Conservation (phyloP, 2,797 vertebrate genomes). For the Melanotaenia parkinsoni region DNA sequence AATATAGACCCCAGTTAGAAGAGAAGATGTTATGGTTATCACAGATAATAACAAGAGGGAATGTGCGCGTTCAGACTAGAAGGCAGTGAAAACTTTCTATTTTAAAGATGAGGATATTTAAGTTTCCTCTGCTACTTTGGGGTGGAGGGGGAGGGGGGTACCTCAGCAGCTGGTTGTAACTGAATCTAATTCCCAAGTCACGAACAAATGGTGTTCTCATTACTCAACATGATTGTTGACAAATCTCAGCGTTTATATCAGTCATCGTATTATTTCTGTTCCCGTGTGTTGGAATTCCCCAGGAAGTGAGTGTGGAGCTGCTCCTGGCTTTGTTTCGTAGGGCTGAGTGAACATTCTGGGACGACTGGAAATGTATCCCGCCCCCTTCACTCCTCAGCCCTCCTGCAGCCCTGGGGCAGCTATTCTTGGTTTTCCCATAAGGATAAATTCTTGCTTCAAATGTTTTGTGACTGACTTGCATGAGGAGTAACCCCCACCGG, state of each 20-base stretch:
- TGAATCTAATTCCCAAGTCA: constrained; percentile 19
- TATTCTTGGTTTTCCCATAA: constrained; percentile 79
- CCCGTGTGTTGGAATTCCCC: constrained; percentile 66
- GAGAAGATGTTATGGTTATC: not conserved
- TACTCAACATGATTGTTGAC: constrained; percentile 64
- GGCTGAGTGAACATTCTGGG: constrained; percentile 55
- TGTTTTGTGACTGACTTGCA: constrained; percentile 56
- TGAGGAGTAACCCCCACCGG: constrained; percentile 30
- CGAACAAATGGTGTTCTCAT: constrained; percentile 49
- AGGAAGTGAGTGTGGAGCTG: constrained; percentile 55
- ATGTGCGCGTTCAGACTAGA: not conserved
- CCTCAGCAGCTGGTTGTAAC: constrained; percentile 35
- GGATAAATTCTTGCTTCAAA: constrained; percentile 72
- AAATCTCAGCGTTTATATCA: constrained; percentile 64
- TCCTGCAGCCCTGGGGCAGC: constrained; percentile 60
- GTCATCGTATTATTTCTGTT: constrained; percentile 69
- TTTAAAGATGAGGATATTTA: constrained; percentile 29
- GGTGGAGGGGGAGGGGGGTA: constrained; percentile 8
- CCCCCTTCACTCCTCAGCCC: constrained; percentile 44
- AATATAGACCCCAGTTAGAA: not conserved
- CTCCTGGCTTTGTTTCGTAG: constrained; percentile 46
- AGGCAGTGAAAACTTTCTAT: constrained; percentile 30
- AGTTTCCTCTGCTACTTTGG: constrained; percentile 28
- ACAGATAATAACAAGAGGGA: not conserved
- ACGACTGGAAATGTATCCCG: constrained; percentile 66